These are phyloP conservation scores for Heliconius hewitsoni DNA, from an alignment of 1,140 invertebrate species.

Conservation along the genomic window DNA sequence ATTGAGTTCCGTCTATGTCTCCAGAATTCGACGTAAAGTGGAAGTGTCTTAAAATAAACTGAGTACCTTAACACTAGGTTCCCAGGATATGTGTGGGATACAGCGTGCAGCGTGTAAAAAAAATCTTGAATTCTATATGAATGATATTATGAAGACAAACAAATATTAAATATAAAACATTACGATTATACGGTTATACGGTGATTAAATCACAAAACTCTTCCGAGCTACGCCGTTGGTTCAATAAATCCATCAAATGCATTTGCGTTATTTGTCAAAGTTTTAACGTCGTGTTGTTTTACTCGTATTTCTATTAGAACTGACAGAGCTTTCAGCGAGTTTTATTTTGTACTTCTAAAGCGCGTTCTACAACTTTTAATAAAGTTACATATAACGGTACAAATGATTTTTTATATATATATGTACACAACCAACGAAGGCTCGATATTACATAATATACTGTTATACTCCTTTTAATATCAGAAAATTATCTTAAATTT, in stretches of 20 bases:
- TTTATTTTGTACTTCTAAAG: conserved; percentile 4
- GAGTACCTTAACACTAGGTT: too few species aligned
- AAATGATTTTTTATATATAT: neutral
- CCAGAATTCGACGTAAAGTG: too few species aligned
- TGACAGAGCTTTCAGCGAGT: conserved; percentile 23
- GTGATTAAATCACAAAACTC: conserved; percentile 16
- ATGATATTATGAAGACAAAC: too few species aligned
- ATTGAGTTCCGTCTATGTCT: too few species aligned
- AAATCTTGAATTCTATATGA: too few species aligned
- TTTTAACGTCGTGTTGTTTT: conserved; percentile 33
- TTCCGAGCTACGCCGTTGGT: conserved; percentile 13
- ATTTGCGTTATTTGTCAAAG: conserved; percentile 32
- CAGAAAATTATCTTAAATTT: too few species aligned
- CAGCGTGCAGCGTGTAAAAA: too few species aligned
- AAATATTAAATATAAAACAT: too few species aligned
- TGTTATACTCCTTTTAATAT: too few species aligned
- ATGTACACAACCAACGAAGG: neutral
- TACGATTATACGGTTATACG: neutral
- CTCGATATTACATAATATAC: neutral
- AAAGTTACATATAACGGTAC: neutral
- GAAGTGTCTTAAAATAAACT: too few species aligned
- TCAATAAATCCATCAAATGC: conserved; percentile 34
- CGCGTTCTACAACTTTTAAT: neutral
- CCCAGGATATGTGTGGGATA: too few species aligned
- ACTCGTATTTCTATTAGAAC: conserved; percentile 27